Evolutionary conservation across 2,888 invertebrate genomes (phyloP), one percentile per base, ranked within the genome.

Genomic region (Callimorpha dominula): DNA sequence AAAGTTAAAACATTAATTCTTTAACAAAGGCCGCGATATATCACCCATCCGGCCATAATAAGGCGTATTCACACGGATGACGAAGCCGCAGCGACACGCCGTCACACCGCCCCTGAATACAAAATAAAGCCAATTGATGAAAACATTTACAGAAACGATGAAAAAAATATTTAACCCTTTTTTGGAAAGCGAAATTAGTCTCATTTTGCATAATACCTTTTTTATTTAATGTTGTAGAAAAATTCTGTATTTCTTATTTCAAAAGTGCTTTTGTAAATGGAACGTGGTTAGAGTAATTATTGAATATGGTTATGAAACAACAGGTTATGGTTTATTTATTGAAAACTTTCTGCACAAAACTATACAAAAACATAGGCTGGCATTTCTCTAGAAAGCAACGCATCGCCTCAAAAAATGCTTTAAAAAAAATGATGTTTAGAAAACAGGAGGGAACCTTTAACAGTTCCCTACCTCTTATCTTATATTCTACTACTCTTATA

Each of bases 181-280:
- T 81, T 75, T 42, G 49, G 11, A n/a, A n/a, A 50, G 62, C 67
- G 43, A 73, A 79, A 81, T 81, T 79, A 76, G 76, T 70, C 76
- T 75, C 73, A 76, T 79, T 79, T 76, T 69, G 42, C 71, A 66
- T 77, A 79, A 84, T 79, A 64, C 49, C 71, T 76, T 77, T 54
- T 84, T 80, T 82, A 43, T 82, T 83, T 80, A 78, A 79, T 81
- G 69, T 80, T 71, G 77, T 72, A 73, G 76, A 75, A 75, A 31
- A 76, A 73, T 74, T 67, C 65, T 74, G 64, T 65, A 67, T 74
- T 78, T 81, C 68, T 62, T 76, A 74, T 65, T 72, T 57, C 12
- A 8, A 31, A n/a, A 17, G 14, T 46, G 46, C 68, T 57, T n/a
- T 57, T 68, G 40, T 20, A n/a, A 42, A n/a, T n/a, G 17, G 50